Percentiles rank a stretch among this genome's conserved stretches.
Conservation (phyloP, 2,113 vertebrate genomes). For the Aepyceros melampus region DNA sequence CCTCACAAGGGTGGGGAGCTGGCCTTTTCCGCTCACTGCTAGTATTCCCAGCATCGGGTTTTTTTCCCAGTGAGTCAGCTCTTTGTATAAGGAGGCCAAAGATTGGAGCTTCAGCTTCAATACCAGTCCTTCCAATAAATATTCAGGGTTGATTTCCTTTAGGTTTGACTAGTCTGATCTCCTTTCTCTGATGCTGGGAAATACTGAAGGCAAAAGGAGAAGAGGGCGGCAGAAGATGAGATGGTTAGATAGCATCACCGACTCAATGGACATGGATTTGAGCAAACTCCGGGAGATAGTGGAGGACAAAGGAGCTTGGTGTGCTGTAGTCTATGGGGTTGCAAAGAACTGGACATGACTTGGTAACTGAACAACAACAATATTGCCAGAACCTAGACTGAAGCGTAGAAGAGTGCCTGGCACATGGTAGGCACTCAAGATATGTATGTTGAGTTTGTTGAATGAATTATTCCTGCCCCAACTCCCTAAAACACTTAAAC, state of each 20-base stretch:
- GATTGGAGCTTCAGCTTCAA: background rate
- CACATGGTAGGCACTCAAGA: background rate
- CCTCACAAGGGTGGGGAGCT: background rate
- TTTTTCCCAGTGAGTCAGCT: background rate
- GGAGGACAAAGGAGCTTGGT: background rate
- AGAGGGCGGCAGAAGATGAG: background rate
- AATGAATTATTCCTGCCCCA: background rate
- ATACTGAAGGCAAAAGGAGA: background rate
- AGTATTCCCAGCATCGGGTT: background rate
- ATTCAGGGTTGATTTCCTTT: background rate
- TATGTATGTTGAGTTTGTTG: background rate
- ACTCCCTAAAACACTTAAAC: background rate
- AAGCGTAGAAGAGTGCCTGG: background rate
- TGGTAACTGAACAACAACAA: background rate
- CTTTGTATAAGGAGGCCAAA: background rate
- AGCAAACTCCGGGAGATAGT: background rate
- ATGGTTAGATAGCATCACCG: background rate
- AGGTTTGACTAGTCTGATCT: background rate
- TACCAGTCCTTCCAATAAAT: background rate
- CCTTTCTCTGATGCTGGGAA: background rate
- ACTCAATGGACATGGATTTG: background rate
- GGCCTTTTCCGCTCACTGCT: background rate
- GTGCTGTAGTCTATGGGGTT: background rate
- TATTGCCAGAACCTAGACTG: background rate
- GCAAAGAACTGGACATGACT: background rate